Evolutionary conservation across 1,140 invertebrate genomes (phyloP), one percentile per base, ranked within the genome.

Genomic region (Leptinotarsa lineolata): DNA sequence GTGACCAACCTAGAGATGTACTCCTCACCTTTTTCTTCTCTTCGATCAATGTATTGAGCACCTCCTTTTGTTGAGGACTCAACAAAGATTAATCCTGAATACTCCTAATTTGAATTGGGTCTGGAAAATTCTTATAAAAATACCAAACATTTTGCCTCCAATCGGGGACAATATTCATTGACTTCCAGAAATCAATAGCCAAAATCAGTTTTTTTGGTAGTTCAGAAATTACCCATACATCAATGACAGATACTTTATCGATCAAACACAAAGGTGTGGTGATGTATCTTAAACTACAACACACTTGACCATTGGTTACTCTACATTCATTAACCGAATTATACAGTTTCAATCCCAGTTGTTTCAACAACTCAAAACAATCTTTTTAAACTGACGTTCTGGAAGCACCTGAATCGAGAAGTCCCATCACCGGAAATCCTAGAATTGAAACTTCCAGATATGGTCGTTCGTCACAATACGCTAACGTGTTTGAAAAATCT

Each of bases 131-230:
- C n/a, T n/a, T n/a, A n/a, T n/a, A 73, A 46, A 73, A 73, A 11
- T 65, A 18, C 72, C 65, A 73, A 15, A 68, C 72, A 12, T 68
- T 68, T 4, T 5, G 13, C n/a, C 72, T 21, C 16, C 68, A 21
- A 24, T 73, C 48, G 4, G 72, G 72, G 5, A 73, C 66, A 39
- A 73, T 68, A 15, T 54, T 65, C 64, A 73, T 73, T 16, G 12
- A 2, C 16, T 46, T n/a, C 65, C 72, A 73, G 69, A 73, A 73
- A 61, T 73, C 72, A 16, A 45, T 24, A 15, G 66, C 72, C 16
- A 73, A 45, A 18, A 73, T 69, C n/a, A 73, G 58, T 44, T 16
- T 16, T 48, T 65, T 12, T 6, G 21, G 4, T 6, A 65, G n/a
- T 13, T 65, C 21, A 21, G 63, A 21, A 18, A 65, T 21, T 6